Conservation (phyloP, 2,113 vertebrate species). For the Bos taurus region DNA sequence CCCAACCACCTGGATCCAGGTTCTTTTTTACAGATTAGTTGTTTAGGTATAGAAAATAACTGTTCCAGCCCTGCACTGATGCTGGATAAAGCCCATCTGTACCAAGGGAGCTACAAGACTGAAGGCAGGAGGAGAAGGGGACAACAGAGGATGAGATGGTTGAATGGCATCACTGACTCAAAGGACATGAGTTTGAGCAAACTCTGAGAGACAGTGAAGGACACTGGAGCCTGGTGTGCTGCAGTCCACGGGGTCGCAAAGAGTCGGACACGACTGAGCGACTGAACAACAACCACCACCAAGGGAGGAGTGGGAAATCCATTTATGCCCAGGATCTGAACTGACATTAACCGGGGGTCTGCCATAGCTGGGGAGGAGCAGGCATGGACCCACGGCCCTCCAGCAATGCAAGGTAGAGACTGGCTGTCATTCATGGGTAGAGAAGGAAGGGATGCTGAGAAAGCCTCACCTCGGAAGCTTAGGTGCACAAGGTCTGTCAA, state of each 20-base stretch:
- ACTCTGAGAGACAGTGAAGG: not conserved
- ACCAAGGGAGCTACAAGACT: not conserved
- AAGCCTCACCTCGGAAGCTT: not conserved
- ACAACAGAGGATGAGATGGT: not conserved
- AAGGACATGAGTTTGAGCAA: not conserved
- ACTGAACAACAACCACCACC: not conserved
- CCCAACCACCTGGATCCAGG: not conserved
- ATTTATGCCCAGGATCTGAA: not conserved
- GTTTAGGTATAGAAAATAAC: not conserved
- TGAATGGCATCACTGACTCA: not conserved
- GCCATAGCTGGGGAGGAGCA: not conserved
- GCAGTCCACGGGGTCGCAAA: rapidly evolving
- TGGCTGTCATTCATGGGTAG: not conserved
- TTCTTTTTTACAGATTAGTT: not conserved
- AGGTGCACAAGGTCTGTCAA: not conserved
- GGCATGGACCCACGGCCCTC: not conserved
- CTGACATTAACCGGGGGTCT: not conserved
- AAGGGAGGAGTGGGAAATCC: not conserved
- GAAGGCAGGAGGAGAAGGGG: not conserved
- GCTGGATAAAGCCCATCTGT: not conserved
- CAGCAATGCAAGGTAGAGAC: not conserved
- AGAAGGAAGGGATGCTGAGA: not conserved
- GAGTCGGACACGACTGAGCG: rapidly evolving
- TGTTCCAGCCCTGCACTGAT: not conserved
- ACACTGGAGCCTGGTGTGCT: not conserved